Evolutionary conservation across 2,113 vertebrate genomes (phyloP).

Genomic region (Tupaia chinensis): DNA sequence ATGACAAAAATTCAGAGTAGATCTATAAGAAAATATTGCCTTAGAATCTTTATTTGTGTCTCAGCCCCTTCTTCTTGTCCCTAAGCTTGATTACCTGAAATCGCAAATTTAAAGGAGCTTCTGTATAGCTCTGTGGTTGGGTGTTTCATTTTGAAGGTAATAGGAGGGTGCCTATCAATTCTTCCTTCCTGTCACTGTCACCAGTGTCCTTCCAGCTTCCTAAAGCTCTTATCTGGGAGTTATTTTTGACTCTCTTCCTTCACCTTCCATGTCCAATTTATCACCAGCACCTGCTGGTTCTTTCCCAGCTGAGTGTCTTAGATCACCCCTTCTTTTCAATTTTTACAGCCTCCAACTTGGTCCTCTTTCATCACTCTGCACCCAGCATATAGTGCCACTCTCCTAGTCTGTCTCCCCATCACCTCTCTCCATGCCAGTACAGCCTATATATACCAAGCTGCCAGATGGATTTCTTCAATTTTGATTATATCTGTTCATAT

Average conservation of each 20-base stretch:
- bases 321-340: constrained; percentile 9
- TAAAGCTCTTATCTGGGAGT: constrained; percentile 33
- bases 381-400: neutral
- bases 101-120: neutral
- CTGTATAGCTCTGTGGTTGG: neutral
- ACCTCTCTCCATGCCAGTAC: neutral
- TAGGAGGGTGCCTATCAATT: neutral
- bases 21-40: neutral
- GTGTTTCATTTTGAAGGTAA: neutral
- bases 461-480: constrained; percentile 23
- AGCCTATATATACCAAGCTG: neutral
- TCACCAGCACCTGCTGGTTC: constrained; percentile 55
- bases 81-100: neutral
- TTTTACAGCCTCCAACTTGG: neutral
- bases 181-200: neutral
- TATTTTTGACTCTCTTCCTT: constrained; percentile 52
- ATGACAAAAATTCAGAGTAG: neutral
- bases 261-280: constrained; percentile 39
- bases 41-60: neutral
- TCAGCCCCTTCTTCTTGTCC: neutral
- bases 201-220: neutral
- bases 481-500: neutral
- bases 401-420: neutral
- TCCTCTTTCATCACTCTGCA: neutral
- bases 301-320: neutral